These are phyloP conservation scores for Archips crataeganus DNA, from an alignment of 2,888 invertebrate genomes.

Conservation along the genomic window DNA sequence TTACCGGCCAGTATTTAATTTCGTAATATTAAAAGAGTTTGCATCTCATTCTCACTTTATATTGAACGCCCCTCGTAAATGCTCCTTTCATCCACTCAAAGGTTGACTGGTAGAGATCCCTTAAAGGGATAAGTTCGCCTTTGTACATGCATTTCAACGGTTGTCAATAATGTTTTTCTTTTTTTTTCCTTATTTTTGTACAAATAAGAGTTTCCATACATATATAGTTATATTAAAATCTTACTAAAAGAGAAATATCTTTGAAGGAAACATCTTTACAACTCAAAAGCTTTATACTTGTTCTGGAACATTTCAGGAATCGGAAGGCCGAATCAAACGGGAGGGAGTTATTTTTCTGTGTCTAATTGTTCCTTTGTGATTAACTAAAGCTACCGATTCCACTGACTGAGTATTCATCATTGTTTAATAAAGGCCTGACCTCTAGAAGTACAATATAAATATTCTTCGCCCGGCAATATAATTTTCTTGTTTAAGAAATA, in stretches of 20 bases:
- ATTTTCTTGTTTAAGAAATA: neutral
- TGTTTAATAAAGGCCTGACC: neutral
- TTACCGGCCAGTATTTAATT: too few species aligned
- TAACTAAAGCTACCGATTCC: neutral
- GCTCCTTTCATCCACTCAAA: too few species aligned
- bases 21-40: too few species aligned
- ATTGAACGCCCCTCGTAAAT: too few species aligned
- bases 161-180: too few species aligned
- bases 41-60: too few species aligned
- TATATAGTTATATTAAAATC: neutral
- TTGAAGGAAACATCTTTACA: neutral
- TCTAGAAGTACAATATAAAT: neutral
- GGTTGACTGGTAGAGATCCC: too few species aligned
- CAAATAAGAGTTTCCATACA: too few species aligned
- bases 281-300: constrained; percentile 1
- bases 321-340: neutral
- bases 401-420: neutral
- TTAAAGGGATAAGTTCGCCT: too few species aligned
- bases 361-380: neutral
- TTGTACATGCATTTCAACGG: too few species aligned
- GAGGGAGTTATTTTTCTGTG: neutral
- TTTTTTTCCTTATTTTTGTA: too few species aligned
- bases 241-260: neutral
- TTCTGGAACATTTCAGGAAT: neutral
- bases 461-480: neutral